phyloP scores from a whole-genome alignment of 2,113 vertebrate species.

The Hippocampus abdominalis region DNA sequence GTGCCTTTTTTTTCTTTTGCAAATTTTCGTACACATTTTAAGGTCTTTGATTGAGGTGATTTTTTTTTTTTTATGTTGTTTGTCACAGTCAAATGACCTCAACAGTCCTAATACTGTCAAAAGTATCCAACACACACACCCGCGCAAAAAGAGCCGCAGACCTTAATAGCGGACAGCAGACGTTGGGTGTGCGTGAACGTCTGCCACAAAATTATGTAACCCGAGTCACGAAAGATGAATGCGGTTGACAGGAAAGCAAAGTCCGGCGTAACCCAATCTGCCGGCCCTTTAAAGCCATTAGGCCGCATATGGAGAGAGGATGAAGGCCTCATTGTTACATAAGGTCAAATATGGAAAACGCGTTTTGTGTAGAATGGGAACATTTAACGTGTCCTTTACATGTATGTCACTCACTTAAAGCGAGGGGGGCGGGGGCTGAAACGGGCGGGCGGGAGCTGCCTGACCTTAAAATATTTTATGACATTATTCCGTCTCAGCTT shows the following conservation, averaged over 20 bases:
- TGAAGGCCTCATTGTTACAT: slow-evolving; percentile 21
- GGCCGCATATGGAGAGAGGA: slow-evolving; percentile 9
- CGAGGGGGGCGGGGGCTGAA: slow-evolving; percentile 6
- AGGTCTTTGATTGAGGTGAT: too few species aligned
- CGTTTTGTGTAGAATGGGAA: neutral
- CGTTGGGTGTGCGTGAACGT: slow-evolving; percentile 9
- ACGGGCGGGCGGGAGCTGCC: neutral
- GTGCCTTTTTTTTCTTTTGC: too few species aligned
- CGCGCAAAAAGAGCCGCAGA: neutral
- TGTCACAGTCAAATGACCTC: neutral
- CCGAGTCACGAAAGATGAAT: slow-evolving; percentile 34
- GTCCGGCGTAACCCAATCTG: slow-evolving; percentile 13
- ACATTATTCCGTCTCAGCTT: slow-evolving; percentile 1
- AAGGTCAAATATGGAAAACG: slow-evolving; percentile 28
- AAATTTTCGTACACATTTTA: too few species aligned
- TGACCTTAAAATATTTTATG: slow-evolving; percentile 8
- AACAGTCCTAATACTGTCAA: neutral
- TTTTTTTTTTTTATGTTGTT: neutral
- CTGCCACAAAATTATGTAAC: slow-evolving; percentile 43
- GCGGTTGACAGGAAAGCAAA: slow-evolving; percentile 4
- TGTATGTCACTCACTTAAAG: slow-evolving; percentile 19
- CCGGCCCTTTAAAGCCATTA: slow-evolving; percentile 32
- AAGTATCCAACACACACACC: slow-evolving; percentile 3
- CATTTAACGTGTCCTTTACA: slow-evolving; percentile 19
- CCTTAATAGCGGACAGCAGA: slow-evolving; percentile 6